Conservation (phyloP, 2,888 invertebrate species). For the Coleophora deauratella region DNA sequence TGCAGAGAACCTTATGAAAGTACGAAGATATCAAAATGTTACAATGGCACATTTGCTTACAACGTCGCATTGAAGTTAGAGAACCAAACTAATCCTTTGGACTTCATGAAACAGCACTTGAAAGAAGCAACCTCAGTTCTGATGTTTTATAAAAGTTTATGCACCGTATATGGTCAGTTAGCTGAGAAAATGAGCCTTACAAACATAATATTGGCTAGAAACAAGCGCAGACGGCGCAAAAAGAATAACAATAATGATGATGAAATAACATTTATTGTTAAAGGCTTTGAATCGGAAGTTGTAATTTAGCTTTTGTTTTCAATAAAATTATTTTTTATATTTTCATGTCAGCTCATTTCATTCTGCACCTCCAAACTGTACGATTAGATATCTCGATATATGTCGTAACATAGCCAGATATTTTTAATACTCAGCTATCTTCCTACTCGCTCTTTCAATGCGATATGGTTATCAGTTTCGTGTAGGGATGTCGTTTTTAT, state of each 20-base stretch:
- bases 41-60: conserved; percentile 84
- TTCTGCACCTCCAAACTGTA: no score
- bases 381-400: no score
- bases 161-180: conserved; percentile 31
- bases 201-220: conserved; percentile 31
- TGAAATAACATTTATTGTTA: conserved; percentile 45
- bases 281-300: conserved; percentile 62
- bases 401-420: no score
- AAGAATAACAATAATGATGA: conserved; percentile 28
- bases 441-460: no score
- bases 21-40: conserved; percentile 76
- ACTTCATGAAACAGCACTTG: conserved; percentile 69
- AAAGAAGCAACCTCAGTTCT: conserved; percentile 46
- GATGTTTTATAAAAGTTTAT: conserved; percentile 48
- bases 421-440: no score
- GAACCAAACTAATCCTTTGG: conserved; percentile 65
- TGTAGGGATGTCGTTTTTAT: no score
- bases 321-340: neutral
- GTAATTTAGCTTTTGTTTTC: conserved; percentile 24
- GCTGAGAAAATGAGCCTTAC: conserved; percentile 36
- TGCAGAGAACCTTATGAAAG: conserved; percentile 74
- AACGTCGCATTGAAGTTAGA: conserved; percentile 79
- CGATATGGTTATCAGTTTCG: no score
- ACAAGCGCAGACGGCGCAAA: conserved; percentile 35
- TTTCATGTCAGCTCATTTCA: no score